phyloP scores from a whole-genome alignment of 2,888 invertebrate species.

The Hydriomena furcata region DNA sequence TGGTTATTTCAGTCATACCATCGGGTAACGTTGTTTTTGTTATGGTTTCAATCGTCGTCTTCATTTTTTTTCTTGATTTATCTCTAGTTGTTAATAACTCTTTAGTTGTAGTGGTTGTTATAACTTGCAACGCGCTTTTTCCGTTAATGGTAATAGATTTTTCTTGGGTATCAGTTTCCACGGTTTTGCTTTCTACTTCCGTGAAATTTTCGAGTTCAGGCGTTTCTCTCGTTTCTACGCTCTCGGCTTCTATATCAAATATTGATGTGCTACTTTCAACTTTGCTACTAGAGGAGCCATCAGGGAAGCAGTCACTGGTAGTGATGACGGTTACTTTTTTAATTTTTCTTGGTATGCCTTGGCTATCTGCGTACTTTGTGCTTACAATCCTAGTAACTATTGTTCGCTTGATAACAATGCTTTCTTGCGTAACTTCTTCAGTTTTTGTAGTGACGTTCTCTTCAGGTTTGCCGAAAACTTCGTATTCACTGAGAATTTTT shows the following conservation, averaged over 20 bases:
- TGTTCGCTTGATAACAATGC: constrained; percentile 58
- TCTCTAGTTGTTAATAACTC: constrained; percentile 62
- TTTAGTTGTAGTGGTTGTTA: constrained; percentile 67
- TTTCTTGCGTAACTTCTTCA: constrained; percentile 61
- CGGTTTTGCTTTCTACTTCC: constrained; percentile 56
- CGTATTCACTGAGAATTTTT: constrained; percentile 55
- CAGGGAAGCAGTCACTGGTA: constrained; percentile 73
- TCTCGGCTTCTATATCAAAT: constrained; percentile 58
- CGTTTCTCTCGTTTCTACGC: constrained; percentile 48
- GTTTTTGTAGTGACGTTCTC: constrained; percentile 60
- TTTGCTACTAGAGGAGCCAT: constrained; percentile 70
- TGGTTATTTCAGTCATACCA: constrained; percentile 69
- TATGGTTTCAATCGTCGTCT: constrained; percentile 66
- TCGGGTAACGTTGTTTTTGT: constrained; percentile 67
- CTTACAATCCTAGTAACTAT: constrained; percentile 60
- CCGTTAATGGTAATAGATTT: constrained; percentile 58
- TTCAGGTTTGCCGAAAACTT: constrained; percentile 58
- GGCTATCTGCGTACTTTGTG: constrained; percentile 62
- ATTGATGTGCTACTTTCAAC: constrained; percentile 67
- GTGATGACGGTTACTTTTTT: constrained; percentile 66
- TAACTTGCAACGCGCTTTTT: constrained; percentile 60
- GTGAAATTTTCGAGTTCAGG: constrained; percentile 60
- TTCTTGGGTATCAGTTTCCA: constrained; percentile 59
- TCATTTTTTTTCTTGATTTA: constrained; percentile 63
- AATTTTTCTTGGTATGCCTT: constrained; percentile 58